Percentiles rank a stretch among this genome's conserved stretches.
phyloP scores from a whole-genome alignment of 2,113 vertebrate species.

The Athene cunicularia region DNA sequence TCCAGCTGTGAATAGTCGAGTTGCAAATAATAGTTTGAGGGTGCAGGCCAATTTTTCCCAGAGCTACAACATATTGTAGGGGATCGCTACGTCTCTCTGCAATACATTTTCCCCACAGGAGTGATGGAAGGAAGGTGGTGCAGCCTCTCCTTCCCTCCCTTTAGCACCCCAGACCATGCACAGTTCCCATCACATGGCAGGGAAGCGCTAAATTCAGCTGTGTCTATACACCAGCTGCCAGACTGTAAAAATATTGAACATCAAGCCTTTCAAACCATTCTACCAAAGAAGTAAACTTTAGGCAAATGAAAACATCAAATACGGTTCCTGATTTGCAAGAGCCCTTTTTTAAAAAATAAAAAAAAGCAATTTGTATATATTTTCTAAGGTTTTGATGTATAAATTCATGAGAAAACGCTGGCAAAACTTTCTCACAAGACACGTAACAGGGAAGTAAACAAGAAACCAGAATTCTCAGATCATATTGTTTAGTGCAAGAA shows the following conservation, averaged over 20 bases:
- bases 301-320: not conserved
- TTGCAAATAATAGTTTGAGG: conserved; percentile 34
- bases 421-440: not conserved
- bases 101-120: not conserved
- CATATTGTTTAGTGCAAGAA: not conserved
- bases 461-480: not conserved
- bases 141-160: not conserved
- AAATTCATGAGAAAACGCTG: not conserved
- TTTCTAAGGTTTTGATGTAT: not conserved
- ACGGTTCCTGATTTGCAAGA: not conserved
- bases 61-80: not conserved
- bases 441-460: not conserved
- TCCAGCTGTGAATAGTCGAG: conserved; percentile 69
- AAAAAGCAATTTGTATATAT: not conserved
- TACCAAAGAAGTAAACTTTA: not conserved
- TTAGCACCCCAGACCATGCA: not conserved
- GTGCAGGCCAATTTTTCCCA: conserved; percentile 50
- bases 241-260: not conserved
- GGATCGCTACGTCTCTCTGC: not conserved
- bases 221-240: not conserved
- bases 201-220: not conserved
- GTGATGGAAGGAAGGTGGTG: not conserved
- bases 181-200: not conserved
- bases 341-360: not conserved
- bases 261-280: not conserved